Conservation (phyloP, 2,797 vertebrate genomes). For the Furcifer pardalis region DNA sequence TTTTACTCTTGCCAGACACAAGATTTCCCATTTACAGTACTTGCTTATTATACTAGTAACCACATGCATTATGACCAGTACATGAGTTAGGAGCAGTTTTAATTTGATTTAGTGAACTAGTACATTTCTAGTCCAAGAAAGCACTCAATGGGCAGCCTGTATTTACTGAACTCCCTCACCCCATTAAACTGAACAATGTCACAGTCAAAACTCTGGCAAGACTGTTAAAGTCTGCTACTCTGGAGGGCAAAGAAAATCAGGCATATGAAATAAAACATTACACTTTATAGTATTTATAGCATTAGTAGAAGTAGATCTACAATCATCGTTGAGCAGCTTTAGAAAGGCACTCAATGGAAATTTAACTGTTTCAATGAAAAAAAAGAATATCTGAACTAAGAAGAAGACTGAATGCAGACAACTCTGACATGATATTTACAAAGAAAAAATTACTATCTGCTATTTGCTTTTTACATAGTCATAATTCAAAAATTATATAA, state of each 20-base stretch:
- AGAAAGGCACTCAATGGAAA: neutral
- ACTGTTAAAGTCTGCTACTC: neutral
- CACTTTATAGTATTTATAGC: no score
- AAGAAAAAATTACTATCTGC: neutral
- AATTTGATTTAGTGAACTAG: neutral
- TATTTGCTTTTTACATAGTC: neutral
- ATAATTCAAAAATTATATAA: neutral
- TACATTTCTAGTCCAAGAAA: neutral
- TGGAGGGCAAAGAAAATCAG: neutral
- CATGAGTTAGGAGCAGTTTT: neutral
- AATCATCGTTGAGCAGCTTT: rapidly evolving
- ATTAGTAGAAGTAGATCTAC: neutral
- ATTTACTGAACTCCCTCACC: rapidly evolving
- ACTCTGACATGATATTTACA: rapidly evolving
- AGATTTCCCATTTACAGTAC: neutral
- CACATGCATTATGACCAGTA: neutral
- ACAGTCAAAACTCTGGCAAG: neutral
- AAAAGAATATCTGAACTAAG: neutral
- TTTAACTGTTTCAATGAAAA: neutral
- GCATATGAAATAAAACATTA: neutral
- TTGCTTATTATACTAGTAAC: neutral
- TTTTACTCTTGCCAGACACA: neutral
- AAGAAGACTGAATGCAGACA: neutral
- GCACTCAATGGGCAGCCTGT: rapidly evolving
- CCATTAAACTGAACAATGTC: neutral